Evolutionary conservation across 2,797 vertebrate genomes (phyloP).

Genomic region (Gila robusta): DNA sequence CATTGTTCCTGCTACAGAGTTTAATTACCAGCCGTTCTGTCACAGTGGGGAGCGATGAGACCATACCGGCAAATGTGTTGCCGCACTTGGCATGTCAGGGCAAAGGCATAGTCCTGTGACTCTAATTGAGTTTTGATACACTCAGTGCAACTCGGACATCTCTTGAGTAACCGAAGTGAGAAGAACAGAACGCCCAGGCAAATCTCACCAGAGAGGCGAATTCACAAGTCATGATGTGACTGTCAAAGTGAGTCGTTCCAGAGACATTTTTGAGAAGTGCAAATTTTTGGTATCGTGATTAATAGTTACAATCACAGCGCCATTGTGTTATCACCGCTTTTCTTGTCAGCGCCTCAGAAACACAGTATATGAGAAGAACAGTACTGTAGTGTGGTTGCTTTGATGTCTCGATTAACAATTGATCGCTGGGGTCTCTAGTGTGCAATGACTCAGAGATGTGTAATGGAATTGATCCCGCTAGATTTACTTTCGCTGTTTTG

Average conservation of each 20-base stretch:
- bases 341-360: not conserved
- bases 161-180: conserved; percentile 60
- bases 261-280: not conserved
- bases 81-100: conserved; percentile 71
- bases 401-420: conserved; percentile 51
- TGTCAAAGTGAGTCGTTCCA: not conserved
- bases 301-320: not conserved
- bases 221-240: conserved; percentile 21
- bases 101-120: conserved; percentile 61
- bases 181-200: conserved; percentile 22
- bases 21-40: conserved; percentile 73
- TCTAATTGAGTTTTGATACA: conserved; percentile 61
- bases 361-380: not conserved
- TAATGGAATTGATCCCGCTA: conserved; percentile 34
- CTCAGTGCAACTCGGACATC: conserved; percentile 31
- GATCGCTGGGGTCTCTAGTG: conserved; percentile 27
- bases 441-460: conserved; percentile 29
- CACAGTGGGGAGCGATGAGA: conserved; percentile 66
- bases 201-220: conserved; percentile 1
- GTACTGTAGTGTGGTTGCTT: conserved; percentile 34
- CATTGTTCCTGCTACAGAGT: conserved; percentile 70
- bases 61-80: conserved; percentile 66
- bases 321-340: not conserved
- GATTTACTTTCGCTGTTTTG: conserved; percentile 45
- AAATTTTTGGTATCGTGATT: not conserved